A percentile compares a stretch with the other conserved stretches of the same genome.
phyloP scores from a whole-genome alignment of 2,113 vertebrate genomes.

The Prinia subflava region DNA sequence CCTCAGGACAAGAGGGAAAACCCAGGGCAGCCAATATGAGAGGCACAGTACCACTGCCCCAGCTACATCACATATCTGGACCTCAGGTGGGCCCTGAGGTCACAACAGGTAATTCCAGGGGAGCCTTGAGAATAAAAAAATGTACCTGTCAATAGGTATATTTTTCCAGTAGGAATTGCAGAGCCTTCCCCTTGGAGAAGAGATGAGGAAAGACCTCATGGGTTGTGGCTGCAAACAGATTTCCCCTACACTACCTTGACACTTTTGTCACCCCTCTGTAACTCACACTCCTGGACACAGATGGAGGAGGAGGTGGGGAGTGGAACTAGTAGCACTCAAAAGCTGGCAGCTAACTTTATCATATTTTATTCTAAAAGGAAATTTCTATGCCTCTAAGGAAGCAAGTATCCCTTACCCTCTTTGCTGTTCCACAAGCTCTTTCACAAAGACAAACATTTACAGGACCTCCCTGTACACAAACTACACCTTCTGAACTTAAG shows the following conservation, averaged over 20 bases:
- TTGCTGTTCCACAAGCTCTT: background rate
- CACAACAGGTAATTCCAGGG: background rate
- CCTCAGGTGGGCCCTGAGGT: background rate
- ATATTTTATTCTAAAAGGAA: background rate
- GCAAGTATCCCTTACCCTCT: background rate
- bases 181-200: background rate
- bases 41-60: background rate
- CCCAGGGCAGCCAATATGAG: background rate
- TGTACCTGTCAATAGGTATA: background rate
- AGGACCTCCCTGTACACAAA: background rate
- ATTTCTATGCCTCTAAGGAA: background rate
- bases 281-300: background rate
- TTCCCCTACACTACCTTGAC: background rate
- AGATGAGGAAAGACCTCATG: background rate
- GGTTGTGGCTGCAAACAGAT: background rate
- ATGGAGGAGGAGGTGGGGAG: background rate
- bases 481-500: background rate
- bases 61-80: accelerated
- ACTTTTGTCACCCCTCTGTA: background rate
- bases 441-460: background rate
- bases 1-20: background rate
- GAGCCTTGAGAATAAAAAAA: background rate
- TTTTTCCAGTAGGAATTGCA: background rate
- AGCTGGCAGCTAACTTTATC: background rate
- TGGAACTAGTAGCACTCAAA: background rate